phyloP scores from a whole-genome alignment of 1,140 invertebrate genomes.

The Caenorhabditis briggsae region DNA sequence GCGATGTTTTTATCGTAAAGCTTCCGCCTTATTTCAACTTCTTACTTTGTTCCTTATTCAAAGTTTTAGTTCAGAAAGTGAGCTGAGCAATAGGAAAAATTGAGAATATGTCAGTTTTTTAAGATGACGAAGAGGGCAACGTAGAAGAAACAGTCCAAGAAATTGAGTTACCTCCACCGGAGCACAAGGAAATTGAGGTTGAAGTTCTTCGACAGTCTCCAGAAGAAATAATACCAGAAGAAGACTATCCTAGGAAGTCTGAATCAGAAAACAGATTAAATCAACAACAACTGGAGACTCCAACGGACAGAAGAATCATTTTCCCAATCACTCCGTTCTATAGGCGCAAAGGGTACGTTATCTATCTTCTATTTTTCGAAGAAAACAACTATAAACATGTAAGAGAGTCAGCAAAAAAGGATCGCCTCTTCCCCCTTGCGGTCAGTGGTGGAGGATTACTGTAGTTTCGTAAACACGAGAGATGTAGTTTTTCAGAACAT shows the following conservation, averaged over 20 bases:
- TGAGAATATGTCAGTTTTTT: neutral
- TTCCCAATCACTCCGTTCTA: slow-evolving; percentile 41
- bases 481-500: slow-evolving; percentile 40
- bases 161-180: neutral
- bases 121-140: slow-evolving; percentile 39
- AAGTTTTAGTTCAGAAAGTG: neutral
- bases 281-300: neutral
- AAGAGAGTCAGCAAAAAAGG: too few species aligned
- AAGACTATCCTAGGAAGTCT: neutral
- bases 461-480: neutral
- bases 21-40: slow-evolving; percentile 19
- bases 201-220: too few species aligned
- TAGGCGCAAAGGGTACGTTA: slow-evolving; percentile 1
- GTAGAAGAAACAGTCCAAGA: slow-evolving; percentile 35
- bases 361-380: neutral
- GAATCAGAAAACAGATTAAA: slow-evolving; percentile 8
- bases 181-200: neutral
- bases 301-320: neutral
- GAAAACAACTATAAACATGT: too few species aligned
- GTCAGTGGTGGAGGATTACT: slow-evolving; percentile 40
- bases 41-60: slow-evolving; percentile 8
- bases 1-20: slow-evolving; percentile 17
- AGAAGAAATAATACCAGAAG: neutral
- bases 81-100: neutral
- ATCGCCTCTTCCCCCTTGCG: neutral